phyloP scores from a whole-genome alignment of 2,113 vertebrate species.

The Glareola pratincola region DNA sequence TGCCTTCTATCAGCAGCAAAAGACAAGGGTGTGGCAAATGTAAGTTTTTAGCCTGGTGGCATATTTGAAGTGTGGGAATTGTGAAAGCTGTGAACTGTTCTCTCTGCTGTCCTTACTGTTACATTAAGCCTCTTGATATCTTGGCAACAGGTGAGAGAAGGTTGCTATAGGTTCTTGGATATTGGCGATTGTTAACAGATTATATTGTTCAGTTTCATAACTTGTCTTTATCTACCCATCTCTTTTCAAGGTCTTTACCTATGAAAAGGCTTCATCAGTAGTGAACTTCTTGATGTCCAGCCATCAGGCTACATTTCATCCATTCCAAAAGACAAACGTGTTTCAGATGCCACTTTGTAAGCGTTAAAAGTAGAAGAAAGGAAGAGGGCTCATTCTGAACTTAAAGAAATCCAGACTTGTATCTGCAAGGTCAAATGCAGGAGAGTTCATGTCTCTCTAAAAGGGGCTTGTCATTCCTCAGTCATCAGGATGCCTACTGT shows the following conservation, averaged over 20 bases:
- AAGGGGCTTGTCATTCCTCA: background rate
- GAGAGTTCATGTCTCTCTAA: background rate
- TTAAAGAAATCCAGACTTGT: background rate
- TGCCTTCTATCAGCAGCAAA: background rate
- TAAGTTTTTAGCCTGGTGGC: background rate
- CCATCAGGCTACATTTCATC: background rate
- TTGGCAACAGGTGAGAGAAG: background rate
- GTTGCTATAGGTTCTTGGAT: background rate
- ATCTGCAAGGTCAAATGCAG: background rate
- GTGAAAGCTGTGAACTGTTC: background rate
- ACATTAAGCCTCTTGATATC: background rate
- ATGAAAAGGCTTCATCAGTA: background rate
- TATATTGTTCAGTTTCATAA: background rate
- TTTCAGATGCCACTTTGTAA: background rate
- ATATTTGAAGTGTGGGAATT: background rate
- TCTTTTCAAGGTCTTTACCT: background rate
- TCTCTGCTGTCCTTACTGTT: background rate
- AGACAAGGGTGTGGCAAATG: background rate
- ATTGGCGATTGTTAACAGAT: background rate
- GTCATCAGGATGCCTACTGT: background rate
- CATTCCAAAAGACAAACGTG: background rate
- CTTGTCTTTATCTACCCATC: background rate
- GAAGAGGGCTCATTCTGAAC: background rate
- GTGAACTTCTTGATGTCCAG: background rate
- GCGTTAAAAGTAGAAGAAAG: background rate